Evolutionary conservation across 2,888 invertebrate species (phyloP).

Genomic region (Lepas anatifera): DNA sequence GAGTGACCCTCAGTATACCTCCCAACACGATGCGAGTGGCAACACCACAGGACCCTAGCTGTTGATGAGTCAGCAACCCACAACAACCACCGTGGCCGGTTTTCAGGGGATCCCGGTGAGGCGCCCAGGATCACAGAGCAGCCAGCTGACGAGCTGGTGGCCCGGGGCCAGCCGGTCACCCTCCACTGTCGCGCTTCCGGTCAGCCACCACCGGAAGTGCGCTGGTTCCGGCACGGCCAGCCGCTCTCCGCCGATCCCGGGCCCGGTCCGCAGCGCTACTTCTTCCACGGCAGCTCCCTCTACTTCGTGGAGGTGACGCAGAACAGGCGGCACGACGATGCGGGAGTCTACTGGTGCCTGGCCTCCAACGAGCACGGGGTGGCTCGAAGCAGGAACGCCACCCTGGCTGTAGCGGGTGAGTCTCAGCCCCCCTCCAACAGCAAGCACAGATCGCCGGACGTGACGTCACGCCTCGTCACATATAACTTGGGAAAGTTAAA

Average conservation of each 20-base stretch:
- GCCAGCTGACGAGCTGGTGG: slow-evolving; percentile 89
- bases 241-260: slow-evolving; percentile 36
- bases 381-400: slow-evolving; percentile 82
- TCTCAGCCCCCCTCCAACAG: no score
- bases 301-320: slow-evolving; percentile 89
- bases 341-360: slow-evolving; percentile 92
- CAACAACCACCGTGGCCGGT: no score
- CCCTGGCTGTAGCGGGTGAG: slow-evolving; percentile 87
- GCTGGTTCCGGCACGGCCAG: slow-evolving; percentile 86
- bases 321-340: slow-evolving; percentile 70
- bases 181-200: slow-evolving; percentile 96
- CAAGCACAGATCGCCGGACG: no score
- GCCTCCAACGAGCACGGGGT: slow-evolving; percentile 83
- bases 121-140: slow-evolving; percentile 93
- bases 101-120: slow-evolving; percentile 34
- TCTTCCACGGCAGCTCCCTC: slow-evolving; percentile 78
- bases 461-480: no score
- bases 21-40: no score
- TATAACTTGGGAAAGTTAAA: no score
- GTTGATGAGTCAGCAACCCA: no score
- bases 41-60: no score
- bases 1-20: no score
- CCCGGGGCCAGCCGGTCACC: slow-evolving; percentile 92
- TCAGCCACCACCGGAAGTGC: slow-evolving; percentile 76
- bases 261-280: slow-evolving; percentile 69